Evolutionary conservation across 2,888 invertebrate species (phyloP).

Genomic region (Microchrysa polita): DNA sequence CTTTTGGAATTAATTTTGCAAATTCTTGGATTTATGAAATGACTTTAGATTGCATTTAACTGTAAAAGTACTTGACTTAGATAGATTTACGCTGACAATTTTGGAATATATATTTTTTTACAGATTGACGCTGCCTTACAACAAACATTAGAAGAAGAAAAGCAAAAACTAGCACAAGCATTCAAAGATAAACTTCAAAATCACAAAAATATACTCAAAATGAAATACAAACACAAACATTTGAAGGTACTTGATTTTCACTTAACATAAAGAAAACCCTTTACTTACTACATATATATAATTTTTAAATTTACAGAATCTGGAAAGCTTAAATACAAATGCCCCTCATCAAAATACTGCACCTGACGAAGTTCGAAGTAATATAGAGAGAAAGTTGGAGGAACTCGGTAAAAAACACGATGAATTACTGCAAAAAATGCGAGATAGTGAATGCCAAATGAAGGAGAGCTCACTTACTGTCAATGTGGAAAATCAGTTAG

Average conservation of each 20-base stretch:
- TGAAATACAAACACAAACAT: constrained; percentile 58
- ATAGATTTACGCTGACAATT: too few species aligned
- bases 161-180: constrained; percentile 55
- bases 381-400: constrained; percentile 56
- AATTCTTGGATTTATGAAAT: too few species aligned
- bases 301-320: constrained; percentile 18
- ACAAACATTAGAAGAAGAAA: constrained; percentile 58
- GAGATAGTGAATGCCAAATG: constrained; percentile 14
- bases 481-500: background rate
- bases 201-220: constrained; percentile 57
- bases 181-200: constrained; percentile 57
- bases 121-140: constrained; percentile 58
- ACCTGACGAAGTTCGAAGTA: constrained; percentile 53
- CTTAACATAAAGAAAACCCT: constrained; percentile 13
- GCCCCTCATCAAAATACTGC: constrained; percentile 41
- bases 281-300: background rate
- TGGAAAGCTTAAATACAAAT: background rate
- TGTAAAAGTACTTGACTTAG: too few species aligned
- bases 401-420: constrained; percentile 58
- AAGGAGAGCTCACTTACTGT: constrained; percentile 1
- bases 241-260: too few species aligned
- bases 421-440: constrained; percentile 55
- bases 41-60: too few species aligned
- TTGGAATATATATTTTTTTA: too few species aligned
- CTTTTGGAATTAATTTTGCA: too few species aligned